phyloP scores from a whole-genome alignment of 2,888 invertebrate species.

The Neuroscelio doddi region DNA sequence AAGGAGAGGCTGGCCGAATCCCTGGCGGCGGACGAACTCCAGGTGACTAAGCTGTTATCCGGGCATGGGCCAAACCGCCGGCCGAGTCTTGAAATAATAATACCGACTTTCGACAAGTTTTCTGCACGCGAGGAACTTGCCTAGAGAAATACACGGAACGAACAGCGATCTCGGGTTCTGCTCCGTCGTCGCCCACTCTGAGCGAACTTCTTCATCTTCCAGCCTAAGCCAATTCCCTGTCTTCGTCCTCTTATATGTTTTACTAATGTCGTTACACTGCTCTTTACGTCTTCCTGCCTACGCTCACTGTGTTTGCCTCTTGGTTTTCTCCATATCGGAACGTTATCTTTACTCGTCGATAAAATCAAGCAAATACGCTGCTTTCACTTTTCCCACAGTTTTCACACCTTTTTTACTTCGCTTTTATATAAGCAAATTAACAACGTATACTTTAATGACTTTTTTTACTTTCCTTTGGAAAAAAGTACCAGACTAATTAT shows the following conservation, averaged over 20 bases:
- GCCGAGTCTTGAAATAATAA: conserved; percentile 4
- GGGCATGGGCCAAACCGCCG: conserved; percentile 64
- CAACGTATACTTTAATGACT: no score
- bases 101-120: neutral
- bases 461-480: no score
- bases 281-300: conserved; percentile 15
- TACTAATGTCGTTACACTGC: conserved; percentile 16
- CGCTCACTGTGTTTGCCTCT: conserved; percentile 44
- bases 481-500: no score
- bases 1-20: conserved; percentile 61
- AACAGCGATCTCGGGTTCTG: neutral
- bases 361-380: neutral
- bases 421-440: no score
- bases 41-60: conserved; percentile 67
- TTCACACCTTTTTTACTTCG: neutral
- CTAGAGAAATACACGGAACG: neutral
- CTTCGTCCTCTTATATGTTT: conserved; percentile 15
- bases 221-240: neutral
- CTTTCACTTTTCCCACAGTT: no score
- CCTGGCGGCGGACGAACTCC: conserved; percentile 57
- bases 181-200: neutral
- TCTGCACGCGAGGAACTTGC: no score
- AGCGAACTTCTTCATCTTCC: conserved; percentile 2
- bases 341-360: neutral
- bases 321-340: conserved; percentile 18